Evolutionary conservation across 2,888 invertebrate species (phyloP).

Genomic region (Asteroscopus sphinx): DNA sequence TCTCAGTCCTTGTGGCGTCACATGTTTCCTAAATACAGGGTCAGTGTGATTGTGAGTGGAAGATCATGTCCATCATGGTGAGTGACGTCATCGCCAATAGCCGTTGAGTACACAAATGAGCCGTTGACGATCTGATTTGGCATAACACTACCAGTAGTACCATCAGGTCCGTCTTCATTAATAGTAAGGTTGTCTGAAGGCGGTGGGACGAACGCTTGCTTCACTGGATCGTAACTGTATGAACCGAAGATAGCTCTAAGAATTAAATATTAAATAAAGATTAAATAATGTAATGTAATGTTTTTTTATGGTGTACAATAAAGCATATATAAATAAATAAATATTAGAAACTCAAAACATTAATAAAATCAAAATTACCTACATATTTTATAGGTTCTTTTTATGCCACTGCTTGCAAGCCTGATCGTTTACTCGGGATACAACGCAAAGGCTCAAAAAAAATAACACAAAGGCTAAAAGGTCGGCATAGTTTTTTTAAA

Average conservation of each 20-base stretch:
- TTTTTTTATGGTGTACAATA: too few species aligned
- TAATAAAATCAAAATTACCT: too few species aligned
- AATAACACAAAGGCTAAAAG: too few species aligned
- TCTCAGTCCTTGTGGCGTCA: not conserved
- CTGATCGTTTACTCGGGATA: too few species aligned
- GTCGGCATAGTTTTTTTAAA: too few species aligned
- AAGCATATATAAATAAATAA: too few species aligned
- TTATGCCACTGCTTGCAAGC: too few species aligned
- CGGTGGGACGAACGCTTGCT: conserved; percentile 36
- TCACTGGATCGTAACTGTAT: conserved; percentile 57
- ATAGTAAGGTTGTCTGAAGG: not conserved
- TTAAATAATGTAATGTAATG: too few species aligned
- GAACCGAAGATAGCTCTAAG: conserved; percentile 62
- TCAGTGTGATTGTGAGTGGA: not conserved
- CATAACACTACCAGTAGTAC: not conserved
- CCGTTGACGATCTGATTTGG: conserved; percentile 4
- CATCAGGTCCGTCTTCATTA: not conserved
- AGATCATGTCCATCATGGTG: not conserved
- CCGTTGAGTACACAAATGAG: conserved; percentile 12
- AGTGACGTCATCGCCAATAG: not conserved
- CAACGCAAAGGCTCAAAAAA: too few species aligned
- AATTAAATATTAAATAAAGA: conserved; percentile 12
- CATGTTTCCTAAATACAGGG: conserved; percentile 6
- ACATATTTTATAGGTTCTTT: too few species aligned
- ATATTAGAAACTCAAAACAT: too few species aligned